Conservation (phyloP, 2,888 invertebrate species). For the Sympetrum striolatum region DNA sequence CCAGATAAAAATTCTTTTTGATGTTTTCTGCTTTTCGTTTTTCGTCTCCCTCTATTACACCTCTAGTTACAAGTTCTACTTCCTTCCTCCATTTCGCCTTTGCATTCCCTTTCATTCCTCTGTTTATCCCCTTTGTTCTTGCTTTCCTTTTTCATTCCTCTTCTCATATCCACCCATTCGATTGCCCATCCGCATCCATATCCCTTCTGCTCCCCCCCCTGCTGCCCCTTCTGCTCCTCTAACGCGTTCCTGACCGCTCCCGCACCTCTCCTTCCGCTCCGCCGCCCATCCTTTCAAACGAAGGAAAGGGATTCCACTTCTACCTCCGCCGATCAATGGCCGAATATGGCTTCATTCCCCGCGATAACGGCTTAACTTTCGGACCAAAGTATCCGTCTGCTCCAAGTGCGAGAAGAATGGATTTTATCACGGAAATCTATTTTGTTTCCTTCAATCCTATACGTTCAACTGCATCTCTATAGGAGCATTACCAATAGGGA, state of each 20-base stretch:
- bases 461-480: too few relatives aligned
- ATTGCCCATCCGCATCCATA: background rate
- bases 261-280: background rate
- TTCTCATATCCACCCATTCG: background rate
- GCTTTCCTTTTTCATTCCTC: background rate
- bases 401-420: too few relatives aligned
- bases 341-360: background rate
- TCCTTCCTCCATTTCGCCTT: too few relatives aligned
- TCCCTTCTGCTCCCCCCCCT: background rate
- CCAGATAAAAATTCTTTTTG: too few relatives aligned
- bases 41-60: too few relatives aligned
- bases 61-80: too few relatives aligned
- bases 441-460: too few relatives aligned
- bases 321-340: background rate
- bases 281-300: background rate
- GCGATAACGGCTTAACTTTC: background rate
- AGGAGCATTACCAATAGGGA: too few relatives aligned
- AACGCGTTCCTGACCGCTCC: background rate
- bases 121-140: background rate
- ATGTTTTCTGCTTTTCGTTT: too few relatives aligned
- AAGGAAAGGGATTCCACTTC: background rate
- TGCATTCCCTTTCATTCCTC: background rate
- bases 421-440: too few relatives aligned
- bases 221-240: background rate
- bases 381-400: background rate